Evolutionary conservation across 1,140 invertebrate species (phyloP), one percentile per base, ranked within the genome.

Genomic region (Temnothorax curvispinosus): DNA sequence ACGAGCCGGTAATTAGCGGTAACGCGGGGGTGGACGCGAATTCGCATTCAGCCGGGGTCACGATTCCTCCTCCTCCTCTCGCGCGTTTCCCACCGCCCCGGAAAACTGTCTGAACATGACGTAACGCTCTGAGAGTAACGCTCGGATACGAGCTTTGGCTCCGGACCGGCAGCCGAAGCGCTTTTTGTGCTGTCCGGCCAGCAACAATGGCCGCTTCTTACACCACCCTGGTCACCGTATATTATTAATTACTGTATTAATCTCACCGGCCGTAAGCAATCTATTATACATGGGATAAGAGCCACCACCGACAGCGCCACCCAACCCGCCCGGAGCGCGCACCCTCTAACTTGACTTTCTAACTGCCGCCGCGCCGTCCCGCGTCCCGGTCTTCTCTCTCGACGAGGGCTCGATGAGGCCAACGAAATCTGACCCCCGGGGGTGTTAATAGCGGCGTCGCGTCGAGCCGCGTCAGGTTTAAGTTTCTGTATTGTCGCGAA

Each of bases 211-310:
- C 91, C 87, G 93, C 90, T 94, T 94, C 93, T 94, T 94, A 93
- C 82, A 87, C 74, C 87, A 76, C 88, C 89, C 91, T 90, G 93
- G 92, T 93, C 92, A 92, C 89, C 94, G 93, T 94, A 94, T 95
- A 95, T 95, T 95, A 95, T 95, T 95, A 95, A 95, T 95, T 95
- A 94, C 94, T 94, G 92, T 95, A 95, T 95, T 95, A 95, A 95
- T 95, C 94, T 92, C 94, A 91, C 82, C 91, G 88, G 90, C 92
- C 90, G 90, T 92, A 89, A 91, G 90, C 91, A 93, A 95, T 95
- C 94, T 94, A 95, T 95, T 94, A 95, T 94, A 93, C 92, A 94
- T 91, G 88, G 93, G 91, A 94, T 94, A 94, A 94, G 93, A 93
- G 92, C 91, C 90, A 91, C 89, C 77, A 27, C 71, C 84, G 74